Percentiles rank a stretch among this genome's conserved stretches.
phyloP scores from a whole-genome alignment of 1,140 invertebrate species.

The Papilio helenus region DNA sequence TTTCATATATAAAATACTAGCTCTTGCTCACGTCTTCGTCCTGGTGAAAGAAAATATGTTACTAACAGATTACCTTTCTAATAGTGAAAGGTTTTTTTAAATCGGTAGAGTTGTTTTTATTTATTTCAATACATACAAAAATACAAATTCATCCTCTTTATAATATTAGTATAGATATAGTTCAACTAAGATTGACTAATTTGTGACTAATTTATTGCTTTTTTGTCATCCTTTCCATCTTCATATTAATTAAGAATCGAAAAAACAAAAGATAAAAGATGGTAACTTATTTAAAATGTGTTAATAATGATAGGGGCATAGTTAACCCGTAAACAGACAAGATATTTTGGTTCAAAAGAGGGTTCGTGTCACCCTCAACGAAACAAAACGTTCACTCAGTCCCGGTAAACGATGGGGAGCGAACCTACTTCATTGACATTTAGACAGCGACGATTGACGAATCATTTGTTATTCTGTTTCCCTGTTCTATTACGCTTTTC shows the following conservation, averaged over 20 bases:
- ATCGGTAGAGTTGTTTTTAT: too few relatives aligned
- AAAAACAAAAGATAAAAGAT: constrained; percentile 24
- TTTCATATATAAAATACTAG: neutral
- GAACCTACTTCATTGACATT: constrained; percentile 67
- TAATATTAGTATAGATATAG: too few relatives aligned
- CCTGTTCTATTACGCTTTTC: neutral
- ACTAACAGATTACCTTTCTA: too few relatives aligned
- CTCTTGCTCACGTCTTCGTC: too few relatives aligned
- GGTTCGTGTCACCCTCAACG: constrained; percentile 55
- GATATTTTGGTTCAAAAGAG: constrained; percentile 64
- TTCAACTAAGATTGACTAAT: neutral
- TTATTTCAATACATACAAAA: too few relatives aligned
- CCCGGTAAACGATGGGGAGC: constrained; percentile 71
- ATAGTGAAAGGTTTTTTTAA: too few relatives aligned
- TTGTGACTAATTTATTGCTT: neutral
- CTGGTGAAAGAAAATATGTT: too few relatives aligned
- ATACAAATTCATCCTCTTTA: too few relatives aligned
- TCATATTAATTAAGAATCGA: neutral
- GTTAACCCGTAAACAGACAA: constrained; percentile 65
- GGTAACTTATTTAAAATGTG: constrained; percentile 39
- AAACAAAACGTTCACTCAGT: constrained; percentile 47
- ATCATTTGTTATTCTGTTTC: constrained; percentile 52
- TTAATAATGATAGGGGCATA: constrained; percentile 51
- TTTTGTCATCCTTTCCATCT: neutral
- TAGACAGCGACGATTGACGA: constrained; percentile 64